Percentiles rank a stretch among this genome's conserved stretches.
phyloP scores from a whole-genome alignment of 2,797 vertebrate species.

The Sebastes aleutianus region DNA sequence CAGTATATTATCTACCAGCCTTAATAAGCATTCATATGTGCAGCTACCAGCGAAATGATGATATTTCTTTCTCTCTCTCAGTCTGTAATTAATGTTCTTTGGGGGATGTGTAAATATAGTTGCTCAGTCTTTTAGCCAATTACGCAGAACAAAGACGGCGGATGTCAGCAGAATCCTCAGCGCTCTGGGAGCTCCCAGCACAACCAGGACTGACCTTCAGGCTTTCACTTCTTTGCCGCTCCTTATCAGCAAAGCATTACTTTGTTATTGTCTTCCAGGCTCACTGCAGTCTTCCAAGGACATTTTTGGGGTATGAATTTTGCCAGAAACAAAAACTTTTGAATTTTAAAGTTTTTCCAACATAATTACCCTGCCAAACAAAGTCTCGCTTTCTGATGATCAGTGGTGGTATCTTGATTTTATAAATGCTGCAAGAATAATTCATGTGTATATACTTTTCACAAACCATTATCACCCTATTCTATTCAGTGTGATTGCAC shows the following conservation, averaged over 20 bases:
- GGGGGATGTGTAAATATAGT: slow-evolving; percentile 81
- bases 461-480: neutral
- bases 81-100: slow-evolving; percentile 82
- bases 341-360: slow-evolving; percentile 37
- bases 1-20: slow-evolving; percentile 10
- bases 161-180: slow-evolving; percentile 80
- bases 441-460: neutral
- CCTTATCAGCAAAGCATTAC: slow-evolving; percentile 71
- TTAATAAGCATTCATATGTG: slow-evolving; percentile 51
- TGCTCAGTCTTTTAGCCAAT: slow-evolving; percentile 82
- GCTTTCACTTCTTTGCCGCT: slow-evolving; percentile 68
- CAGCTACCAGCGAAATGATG: slow-evolving; percentile 50
- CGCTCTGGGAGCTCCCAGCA: slow-evolving; percentile 76
- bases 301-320: slow-evolving; percentile 49
- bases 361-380: slow-evolving; percentile 55
- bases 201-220: slow-evolving; percentile 79
- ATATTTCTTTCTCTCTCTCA: slow-evolving; percentile 61
- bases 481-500: neutral
- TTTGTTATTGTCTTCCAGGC: slow-evolving; percentile 70
- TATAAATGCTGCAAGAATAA: neutral
- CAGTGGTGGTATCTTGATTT: neutral
- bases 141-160: slow-evolving; percentile 79
- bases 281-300: slow-evolving; percentile 71
- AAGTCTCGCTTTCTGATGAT: slow-evolving; percentile 5
- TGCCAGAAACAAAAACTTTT: slow-evolving; percentile 53